These are phyloP conservation scores for Harlomillsia oculata DNA, from an alignment of 1,140 invertebrate species.

Conservation along the genomic window DNA sequence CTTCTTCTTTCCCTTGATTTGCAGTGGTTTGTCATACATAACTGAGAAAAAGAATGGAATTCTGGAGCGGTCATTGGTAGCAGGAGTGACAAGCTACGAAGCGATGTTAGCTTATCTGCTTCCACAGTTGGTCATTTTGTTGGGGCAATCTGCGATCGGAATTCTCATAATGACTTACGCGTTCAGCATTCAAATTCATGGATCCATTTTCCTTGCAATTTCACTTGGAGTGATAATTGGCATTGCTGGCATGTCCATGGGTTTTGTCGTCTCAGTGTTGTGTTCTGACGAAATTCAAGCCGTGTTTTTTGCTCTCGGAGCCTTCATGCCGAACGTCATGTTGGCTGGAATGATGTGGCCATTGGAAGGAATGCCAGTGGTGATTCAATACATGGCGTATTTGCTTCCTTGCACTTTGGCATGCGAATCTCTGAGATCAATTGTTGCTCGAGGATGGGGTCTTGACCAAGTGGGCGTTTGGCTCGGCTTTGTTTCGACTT, in stretches of 20 bases:
- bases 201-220: conserved; percentile 12
- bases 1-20: conserved; percentile 14
- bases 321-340: conserved; percentile 44
- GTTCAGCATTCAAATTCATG: conserved; percentile 16
- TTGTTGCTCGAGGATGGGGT: conserved; percentile 79
- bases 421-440: conserved; percentile 74
- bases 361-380: conserved; percentile 75
- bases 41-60: conserved; percentile 14
- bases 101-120: conserved; percentile 46
- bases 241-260: conserved; percentile 46
- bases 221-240: conserved; percentile 39
- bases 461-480: conserved; percentile 41
- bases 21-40: conserved; percentile 9
- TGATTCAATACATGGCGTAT: conserved; percentile 58
- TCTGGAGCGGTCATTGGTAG: conserved; percentile 11
- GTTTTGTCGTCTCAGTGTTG: conserved; percentile 46
- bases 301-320: conserved; percentile 48
- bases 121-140: conserved; percentile 45
- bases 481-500: conserved; percentile 17
- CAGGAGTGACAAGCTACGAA: conserved; percentile 42
- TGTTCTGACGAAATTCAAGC: conserved; percentile 49
- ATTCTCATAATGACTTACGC: conserved; percentile 14
- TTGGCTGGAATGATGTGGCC: conserved; percentile 69
- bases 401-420: conserved; percentile 80
- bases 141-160: conserved; percentile 41